These are phyloP conservation scores for Propithecus coquereli DNA, from an alignment of 2,113 vertebrate genomes.

Conservation along the genomic window DNA sequence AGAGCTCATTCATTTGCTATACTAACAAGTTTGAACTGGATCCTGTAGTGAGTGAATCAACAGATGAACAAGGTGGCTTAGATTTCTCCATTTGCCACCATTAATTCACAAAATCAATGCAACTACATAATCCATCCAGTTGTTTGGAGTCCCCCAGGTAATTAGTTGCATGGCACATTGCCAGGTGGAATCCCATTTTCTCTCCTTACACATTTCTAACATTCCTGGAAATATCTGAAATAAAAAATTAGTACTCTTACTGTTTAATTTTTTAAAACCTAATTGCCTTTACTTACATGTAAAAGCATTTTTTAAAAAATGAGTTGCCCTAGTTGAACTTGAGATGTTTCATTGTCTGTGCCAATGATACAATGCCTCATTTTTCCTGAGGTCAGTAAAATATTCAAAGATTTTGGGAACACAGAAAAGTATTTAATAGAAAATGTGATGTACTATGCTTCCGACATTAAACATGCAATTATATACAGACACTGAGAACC, in stretches of 20 bases:
- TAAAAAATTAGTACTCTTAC: not conserved
- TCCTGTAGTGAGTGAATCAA: slow-evolving; percentile 13
- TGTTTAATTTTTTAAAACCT: not conserved
- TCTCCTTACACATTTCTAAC: not conserved
- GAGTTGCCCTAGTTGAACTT: not conserved
- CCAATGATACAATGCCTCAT: not conserved
- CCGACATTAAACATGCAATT: not conserved
- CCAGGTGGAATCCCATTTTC: not conserved
- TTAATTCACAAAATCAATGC: slow-evolving; percentile 60
- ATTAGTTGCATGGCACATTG: slow-evolving; percentile 42
- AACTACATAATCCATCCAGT: not conserved
- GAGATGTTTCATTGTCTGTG: not conserved
- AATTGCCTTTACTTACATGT: not conserved
- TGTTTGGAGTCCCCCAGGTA: slow-evolving; percentile 17
- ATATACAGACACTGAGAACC: not conserved
- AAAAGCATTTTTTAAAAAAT: not conserved
- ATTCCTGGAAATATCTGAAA: slow-evolving; percentile 1
- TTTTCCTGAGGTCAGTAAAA: not conserved
- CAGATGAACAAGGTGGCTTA: slow-evolving; percentile 28
- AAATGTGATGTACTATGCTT: not conserved
- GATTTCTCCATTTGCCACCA: slow-evolving; percentile 37
- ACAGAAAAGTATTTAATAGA: not conserved
- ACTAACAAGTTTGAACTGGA: slow-evolving; percentile 24
- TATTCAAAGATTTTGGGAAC: not conserved
- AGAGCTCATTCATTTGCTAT: not conserved